These are phyloP conservation scores for Drosophila hawaiiensis DNA, from an alignment of 2,888 invertebrate species.

Conservation along the genomic window DNA sequence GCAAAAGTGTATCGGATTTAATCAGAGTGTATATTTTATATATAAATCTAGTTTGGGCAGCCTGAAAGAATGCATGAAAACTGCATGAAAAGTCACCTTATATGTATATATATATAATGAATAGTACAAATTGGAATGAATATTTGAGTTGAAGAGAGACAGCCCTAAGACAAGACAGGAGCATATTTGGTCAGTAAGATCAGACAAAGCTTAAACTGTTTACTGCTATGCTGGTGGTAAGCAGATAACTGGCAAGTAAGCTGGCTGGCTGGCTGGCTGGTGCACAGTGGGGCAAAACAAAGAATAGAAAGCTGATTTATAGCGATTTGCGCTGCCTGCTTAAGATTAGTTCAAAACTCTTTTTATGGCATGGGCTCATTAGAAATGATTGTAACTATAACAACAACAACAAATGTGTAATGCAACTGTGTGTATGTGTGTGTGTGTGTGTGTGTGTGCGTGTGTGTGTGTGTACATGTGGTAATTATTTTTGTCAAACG, in stretches of 20 bases:
- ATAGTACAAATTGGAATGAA: neutral
- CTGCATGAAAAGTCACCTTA: neutral
- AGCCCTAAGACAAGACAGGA: neutral
- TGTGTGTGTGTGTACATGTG: slow-evolving; percentile 44
- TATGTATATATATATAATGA: no score
- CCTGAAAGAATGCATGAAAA: neutral
- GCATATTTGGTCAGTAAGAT: neutral
- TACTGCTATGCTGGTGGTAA: neutral
- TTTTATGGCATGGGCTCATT: slow-evolving; percentile 61
- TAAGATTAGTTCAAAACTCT: slow-evolving; percentile 9
- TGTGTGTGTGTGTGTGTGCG: slow-evolving; percentile 38
- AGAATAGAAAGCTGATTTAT: slow-evolving; percentile 16
- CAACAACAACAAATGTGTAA: slow-evolving; percentile 55
- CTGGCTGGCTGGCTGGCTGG: neutral
- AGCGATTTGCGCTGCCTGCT: slow-evolving; percentile 17
- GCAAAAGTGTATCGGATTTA: no score
- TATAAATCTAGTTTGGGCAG: no score
- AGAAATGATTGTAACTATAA: slow-evolving; percentile 61
- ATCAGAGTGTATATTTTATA: no score
- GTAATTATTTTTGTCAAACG: slow-evolving; percentile 75
- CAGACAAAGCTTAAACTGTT: neutral
- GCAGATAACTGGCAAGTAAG: neutral
- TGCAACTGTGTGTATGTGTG: slow-evolving; percentile 23
- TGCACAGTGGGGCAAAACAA: slow-evolving; percentile 21
- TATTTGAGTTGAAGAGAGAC: no score